phyloP scores from a whole-genome alignment of 2,888 invertebrate species.

The Melanargia galathea region DNA sequence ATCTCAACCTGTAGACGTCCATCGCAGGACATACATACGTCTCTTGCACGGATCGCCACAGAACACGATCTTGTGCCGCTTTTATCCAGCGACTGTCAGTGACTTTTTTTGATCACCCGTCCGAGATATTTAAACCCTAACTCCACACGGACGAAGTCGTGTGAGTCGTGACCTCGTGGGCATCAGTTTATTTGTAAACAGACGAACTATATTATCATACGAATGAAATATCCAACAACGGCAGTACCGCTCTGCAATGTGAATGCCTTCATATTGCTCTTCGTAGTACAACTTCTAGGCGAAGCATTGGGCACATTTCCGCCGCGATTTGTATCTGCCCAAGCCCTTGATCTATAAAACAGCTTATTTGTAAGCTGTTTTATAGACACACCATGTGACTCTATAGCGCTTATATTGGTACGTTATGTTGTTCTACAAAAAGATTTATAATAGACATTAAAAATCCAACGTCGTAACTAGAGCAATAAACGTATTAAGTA shows the following conservation, averaged over 20 bases:
- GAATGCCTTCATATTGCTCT: neutral
- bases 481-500: no score
- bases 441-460: constrained; percentile 1
- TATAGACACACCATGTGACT: neutral
- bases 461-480: neutral
- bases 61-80: no score
- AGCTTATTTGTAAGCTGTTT: constrained; percentile 27
- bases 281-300: neutral
- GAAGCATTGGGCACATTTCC: neutral
- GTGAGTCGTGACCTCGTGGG: no score
- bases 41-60: no score
- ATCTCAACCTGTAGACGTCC: no score
- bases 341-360: neutral
- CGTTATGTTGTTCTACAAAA: neutral
- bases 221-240: neutral
- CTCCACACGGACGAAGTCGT: no score
- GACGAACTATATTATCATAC: no score
- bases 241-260: neutral
- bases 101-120: no score
- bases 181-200: no score
- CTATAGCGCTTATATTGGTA: neutral
- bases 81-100: no score
- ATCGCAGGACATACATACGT: no score
- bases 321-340: neutral
- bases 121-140: no score